Conservation (phyloP, 2,888 invertebrate genomes). For the Pterobdella sp. region DNA sequence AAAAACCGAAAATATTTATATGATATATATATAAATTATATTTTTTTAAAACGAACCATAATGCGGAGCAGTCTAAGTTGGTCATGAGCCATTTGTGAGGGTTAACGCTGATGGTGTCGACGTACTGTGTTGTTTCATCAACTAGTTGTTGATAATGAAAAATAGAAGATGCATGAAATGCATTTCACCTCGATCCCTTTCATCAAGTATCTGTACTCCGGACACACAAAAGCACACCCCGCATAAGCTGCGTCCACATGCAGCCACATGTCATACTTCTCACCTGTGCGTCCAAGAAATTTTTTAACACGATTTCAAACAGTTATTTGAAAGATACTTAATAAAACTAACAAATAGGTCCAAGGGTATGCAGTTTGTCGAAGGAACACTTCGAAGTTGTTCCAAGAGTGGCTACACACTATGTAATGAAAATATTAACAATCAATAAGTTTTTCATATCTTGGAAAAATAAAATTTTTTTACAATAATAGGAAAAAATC, state of each 20-base stretch:
- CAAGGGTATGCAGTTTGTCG: conserved; percentile 69
- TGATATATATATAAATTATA: no score
- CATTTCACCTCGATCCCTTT: conserved; percentile 58
- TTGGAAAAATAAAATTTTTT: no score
- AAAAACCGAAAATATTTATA: no score
- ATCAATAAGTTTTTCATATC: no score
- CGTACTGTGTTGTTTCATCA: no score
- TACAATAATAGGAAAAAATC: conserved; percentile 50
- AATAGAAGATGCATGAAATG: no score
- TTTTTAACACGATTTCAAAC: neutral
- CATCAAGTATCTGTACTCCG: conserved; percentile 82
- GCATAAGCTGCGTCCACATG: conserved; percentile 99
- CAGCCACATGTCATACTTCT: conserved; percentile 77
- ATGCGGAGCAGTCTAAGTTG: conserved; percentile 94
- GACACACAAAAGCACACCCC: conserved; percentile 85
- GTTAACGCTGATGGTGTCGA: conserved; percentile 92
- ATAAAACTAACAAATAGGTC: conserved; percentile 59
- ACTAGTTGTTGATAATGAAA: no score
- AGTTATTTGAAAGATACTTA: no score
- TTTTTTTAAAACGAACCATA: no score
- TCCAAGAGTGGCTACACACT: conserved; percentile 90
- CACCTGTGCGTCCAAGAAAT: conserved; percentile 49
- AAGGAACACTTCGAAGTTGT: conserved; percentile 94
- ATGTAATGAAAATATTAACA: neutral
- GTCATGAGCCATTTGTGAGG: conserved; percentile 98